Evolutionary conservation across 2,888 invertebrate genomes (phyloP).

Genomic region (Leptopilina syphax): DNA sequence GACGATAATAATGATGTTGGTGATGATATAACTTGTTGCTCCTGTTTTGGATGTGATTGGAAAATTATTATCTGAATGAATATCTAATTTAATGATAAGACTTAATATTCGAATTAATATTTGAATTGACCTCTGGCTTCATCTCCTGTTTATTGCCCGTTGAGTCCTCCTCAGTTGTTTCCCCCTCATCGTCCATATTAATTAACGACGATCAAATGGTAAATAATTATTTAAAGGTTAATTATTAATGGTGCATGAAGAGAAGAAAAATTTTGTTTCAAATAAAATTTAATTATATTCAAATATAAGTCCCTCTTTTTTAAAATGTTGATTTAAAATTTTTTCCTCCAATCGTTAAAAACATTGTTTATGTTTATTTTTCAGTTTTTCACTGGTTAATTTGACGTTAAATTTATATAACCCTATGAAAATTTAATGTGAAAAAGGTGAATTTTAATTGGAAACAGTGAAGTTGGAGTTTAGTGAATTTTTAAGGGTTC

Average conservation of each 20-base stretch:
- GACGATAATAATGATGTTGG: no score
- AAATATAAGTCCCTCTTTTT: neutral
- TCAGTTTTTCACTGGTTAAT: slow-evolving; percentile 10
- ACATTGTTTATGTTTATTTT: neutral
- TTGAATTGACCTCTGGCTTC: neutral
- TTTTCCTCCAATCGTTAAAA: neutral
- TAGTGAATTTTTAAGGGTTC: neutral
- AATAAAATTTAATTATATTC: neutral
- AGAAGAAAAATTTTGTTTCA: neutral
- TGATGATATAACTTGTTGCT: neutral
- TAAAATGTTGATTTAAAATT: neutral
- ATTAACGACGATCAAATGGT: neutral
- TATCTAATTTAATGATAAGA: neutral
- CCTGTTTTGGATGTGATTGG: neutral
- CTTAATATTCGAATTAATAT: neutral
- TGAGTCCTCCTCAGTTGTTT: neutral
- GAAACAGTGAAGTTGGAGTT: slow-evolving; percentile 20
- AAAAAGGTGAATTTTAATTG: neutral
- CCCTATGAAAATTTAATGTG: neutral
- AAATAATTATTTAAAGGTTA: slow-evolving; percentile 9
- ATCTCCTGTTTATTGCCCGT: neutral
- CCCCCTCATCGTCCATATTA: slow-evolving; percentile 18
- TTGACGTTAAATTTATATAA: neutral
- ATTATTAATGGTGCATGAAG: neutral
- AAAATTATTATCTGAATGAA: neutral